Evolutionary conservation across 2,888 invertebrate genomes (phyloP), one percentile per base, ranked within the genome.

Genomic region (Caenorhabditis wallacei): DNA sequence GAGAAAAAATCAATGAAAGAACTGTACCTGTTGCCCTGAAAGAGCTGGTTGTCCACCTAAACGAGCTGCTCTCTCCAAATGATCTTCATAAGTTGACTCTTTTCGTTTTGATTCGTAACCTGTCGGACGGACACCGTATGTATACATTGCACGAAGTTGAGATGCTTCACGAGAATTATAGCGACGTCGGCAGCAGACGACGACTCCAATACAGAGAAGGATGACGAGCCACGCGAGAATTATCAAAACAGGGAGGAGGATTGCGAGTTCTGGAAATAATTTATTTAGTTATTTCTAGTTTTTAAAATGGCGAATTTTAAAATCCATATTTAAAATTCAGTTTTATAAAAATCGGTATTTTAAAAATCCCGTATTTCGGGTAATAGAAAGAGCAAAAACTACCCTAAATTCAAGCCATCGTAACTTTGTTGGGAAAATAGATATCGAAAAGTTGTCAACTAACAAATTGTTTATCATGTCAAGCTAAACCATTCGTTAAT

Each of bases 201-300:
- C 88, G 8, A 86, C 74, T 2, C 87, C 92, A 40, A 92, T 92
- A 30, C 89, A 71, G 4, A 91, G 63, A 20, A 92, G 85, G 13
- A 92, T 83, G 7, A 90, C 63, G 8, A 92, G 82, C 92, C 92
- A 92, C 8, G 89, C 88, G 59, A 85, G 89, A 13, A 92, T 91
- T 51, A 92, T 91, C 46, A 87, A 83, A 2, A 90, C 84, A 11
- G 92, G 91, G 18, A 92, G 88, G 11, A 92, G 86, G 30, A 91
- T 86, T 5, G 89, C 90, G 18, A 89, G 71, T 24, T 82, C 88
- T 89, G 80, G 57, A 85, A 74, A 16, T 8, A 5, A 48, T 1
- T 1, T 18, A 5, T 35, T 35, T 10, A 10, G 35, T 35, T 35
- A 16, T 22, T 20, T 22, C 5, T 24, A n/a, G n/a, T n/a, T n/a